Evolutionary conservation across 1,140 invertebrate genomes (phyloP).

Genomic region (Megalopta genalis): DNA sequence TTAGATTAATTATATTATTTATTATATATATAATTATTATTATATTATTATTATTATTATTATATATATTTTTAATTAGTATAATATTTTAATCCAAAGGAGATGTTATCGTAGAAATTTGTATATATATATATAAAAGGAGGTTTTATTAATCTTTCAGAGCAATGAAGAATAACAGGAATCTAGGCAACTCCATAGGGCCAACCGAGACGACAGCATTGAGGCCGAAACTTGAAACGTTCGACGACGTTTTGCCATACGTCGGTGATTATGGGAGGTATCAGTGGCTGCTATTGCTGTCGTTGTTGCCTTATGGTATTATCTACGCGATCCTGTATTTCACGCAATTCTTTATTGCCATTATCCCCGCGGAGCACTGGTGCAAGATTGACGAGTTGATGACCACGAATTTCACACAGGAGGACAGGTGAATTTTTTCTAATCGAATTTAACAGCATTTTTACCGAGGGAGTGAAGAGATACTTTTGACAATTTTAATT

Average conservation of each 20-base stretch:
- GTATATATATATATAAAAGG: too few species aligned
- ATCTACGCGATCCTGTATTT: conserved; percentile 76
- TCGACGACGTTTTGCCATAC: conserved; percentile 80
- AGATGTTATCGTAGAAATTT: too few species aligned
- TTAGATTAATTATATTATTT: too few species aligned
- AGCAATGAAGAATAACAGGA: conserved; percentile 35
- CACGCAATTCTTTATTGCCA: conserved; percentile 77
- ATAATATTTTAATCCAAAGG: too few species aligned
- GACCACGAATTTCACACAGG: conserved; percentile 61
- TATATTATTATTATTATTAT: too few species aligned
- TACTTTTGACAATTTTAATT: too few species aligned
- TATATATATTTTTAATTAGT: too few species aligned
- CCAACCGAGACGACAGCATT: conserved; percentile 69
- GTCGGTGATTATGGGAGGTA: conserved; percentile 82
- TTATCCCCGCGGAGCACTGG: conserved; percentile 78
- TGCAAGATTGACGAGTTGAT: conserved; percentile 71
- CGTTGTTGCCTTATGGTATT: conserved; percentile 73
- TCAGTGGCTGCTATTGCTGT: conserved; percentile 79
- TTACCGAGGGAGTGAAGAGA: too few species aligned
- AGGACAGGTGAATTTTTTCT: conserved; percentile 63
- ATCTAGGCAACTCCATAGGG: conserved; percentile 10
- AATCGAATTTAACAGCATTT: too few species aligned
- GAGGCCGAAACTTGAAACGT: conserved; percentile 71
- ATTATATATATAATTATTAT: too few species aligned
- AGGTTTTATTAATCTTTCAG: conserved; percentile 3